Percentiles rank a stretch among this genome's conserved stretches.
phyloP scores from a whole-genome alignment of 92 coral and sea anemone species.

The Zoanthus gigantus region DNA sequence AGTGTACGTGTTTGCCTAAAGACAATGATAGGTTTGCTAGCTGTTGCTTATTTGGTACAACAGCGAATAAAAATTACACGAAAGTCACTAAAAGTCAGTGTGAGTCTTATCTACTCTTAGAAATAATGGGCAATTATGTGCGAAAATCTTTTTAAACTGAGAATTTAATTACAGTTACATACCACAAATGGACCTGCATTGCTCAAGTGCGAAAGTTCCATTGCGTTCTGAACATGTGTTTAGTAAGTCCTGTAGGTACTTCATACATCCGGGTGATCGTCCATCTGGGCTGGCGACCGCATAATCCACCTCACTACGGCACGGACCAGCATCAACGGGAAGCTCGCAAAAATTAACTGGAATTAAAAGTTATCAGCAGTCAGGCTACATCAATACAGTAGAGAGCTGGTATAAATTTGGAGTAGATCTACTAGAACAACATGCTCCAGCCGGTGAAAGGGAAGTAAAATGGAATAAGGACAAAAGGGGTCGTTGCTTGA shows the following conservation, averaged over 20 bases:
- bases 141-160: no score
- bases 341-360: slow-evolving; percentile 31
- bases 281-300: slow-evolving; percentile 16
- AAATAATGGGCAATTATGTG: no score
- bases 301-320: slow-evolving; percentile 19
- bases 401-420: no score
- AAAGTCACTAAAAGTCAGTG: no score
- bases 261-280: slow-evolving; percentile 28
- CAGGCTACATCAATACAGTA: no score
- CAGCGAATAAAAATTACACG: no score
- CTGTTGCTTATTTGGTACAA: no score
- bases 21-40: no score
- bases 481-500: background rate
- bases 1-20: no score
- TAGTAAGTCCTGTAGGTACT: slow-evolving; percentile 14
- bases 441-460: background rate
- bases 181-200: slow-evolving; percentile 33
- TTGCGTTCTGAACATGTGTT: slow-evolving; percentile 25
- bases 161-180: background rate
- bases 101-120: no score
- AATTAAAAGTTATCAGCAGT: background rate
- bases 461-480: background rate
- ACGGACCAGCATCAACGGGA: slow-evolving; percentile 38
- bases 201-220: slow-evolving; percentile 27
- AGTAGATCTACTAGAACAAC: background rate